phyloP scores from a whole-genome alignment of 53 echinoderm and acorn worm genomes.

The Stichopus horrens region DNA sequence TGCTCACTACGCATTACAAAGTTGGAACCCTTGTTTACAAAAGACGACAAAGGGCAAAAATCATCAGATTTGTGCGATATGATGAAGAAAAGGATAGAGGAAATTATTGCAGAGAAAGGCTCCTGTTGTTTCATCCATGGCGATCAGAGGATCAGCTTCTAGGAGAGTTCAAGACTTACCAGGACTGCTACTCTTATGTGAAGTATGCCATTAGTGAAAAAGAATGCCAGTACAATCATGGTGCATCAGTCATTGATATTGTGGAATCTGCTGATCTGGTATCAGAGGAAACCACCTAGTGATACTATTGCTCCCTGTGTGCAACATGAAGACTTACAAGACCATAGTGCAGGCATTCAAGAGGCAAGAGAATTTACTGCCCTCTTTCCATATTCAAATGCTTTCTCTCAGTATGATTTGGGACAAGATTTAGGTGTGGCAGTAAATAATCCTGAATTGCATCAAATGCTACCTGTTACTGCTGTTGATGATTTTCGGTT shows the following conservation, averaged over 20 bases:
- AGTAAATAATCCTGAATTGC: conserved; percentile 2
- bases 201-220: conserved; percentile 1
- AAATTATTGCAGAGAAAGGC: conserved; percentile 57
- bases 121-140: conserved; percentile 26
- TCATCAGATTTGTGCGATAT: conserved; percentile 65
- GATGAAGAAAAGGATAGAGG: conserved; percentile 51
- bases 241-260: neutral
- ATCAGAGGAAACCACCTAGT: neutral
- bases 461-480: neutral
- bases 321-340: conserved; percentile 11
- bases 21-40: neutral
- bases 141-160: neutral
- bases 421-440: conserved; percentile 53
- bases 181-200: conserved; percentile 23
- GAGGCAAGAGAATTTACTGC: neutral
- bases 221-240: conserved; percentile 20
- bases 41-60: conserved; percentile 29
- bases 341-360: neutral
- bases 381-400: neutral
- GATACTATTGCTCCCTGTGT: conserved; percentile 45
- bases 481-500: neutral
- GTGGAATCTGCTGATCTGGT: neutral
- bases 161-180: neutral
- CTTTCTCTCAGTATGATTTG: conserved; percentile 34
- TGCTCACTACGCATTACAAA: conserved; percentile 45